Evolutionary conservation across 2,888 invertebrate species (phyloP), one percentile per base, ranked within the genome.

Genomic region (Hetaerina titia): DNA sequence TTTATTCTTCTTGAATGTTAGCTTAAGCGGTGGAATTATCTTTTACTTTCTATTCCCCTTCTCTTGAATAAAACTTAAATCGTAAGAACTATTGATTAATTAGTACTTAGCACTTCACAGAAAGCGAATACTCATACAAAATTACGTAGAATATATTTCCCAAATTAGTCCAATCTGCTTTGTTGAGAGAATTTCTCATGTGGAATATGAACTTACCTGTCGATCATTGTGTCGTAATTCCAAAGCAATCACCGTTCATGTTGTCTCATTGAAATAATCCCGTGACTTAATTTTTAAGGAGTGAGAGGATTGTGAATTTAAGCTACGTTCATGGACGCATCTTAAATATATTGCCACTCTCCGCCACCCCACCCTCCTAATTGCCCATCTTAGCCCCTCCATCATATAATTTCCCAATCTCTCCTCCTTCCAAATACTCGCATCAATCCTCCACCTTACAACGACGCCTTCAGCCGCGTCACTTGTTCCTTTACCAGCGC

Each of bases 401-500:
- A 19, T 89, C 57, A 89, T 58, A n/a, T 11, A 15, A n/a, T 58
- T 19, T 31, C 56, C 57, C n/a, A 17, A 6, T 9, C 89, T 11
- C 31, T 8, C 31, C 31, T 88, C 88, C 88, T 2, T 56, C 58
- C 57, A 89, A 81, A 81, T 81, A 31, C 81, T 31, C 31, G 81
- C 81, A 81, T 81, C 81, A 81, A 81, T 81, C 81, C 81, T 81
- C 4, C 11, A 13, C 31, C 25, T 31, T 81, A 81, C 81, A 81
- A 89, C 89, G 58, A 22, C 89, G 22, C 56, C 89, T 89, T 56
- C 56, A 88, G 45, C 45, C 56, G 45, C 88, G 88, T 89, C 89
- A 58, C 89, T 89, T 89, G 89, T 89, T 89, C 89, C n/a, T n/a
- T 57, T 22, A 11, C 89, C 58, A 63, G 45, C 45, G 45, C 45